Percentiles rank a stretch among this genome's conserved stretches.
Evolutionary conservation across 2,113 vertebrate genomes (phyloP).

Genomic region (Eubucco bourcierii): DNA sequence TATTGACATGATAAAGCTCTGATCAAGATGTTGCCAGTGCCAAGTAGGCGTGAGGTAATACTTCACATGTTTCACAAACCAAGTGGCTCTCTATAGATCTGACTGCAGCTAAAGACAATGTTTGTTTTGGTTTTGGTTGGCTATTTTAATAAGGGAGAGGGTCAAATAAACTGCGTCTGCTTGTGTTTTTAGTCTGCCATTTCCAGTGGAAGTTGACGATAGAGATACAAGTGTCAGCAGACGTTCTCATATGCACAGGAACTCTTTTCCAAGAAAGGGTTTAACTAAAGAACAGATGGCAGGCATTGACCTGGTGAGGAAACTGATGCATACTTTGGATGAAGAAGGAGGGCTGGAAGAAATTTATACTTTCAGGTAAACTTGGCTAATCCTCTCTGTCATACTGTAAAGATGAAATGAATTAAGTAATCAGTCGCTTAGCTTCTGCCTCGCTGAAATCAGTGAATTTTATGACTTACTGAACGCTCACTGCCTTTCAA

Average conservation of each 20-base stretch:
- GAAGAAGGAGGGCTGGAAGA: constrained; percentile 87
- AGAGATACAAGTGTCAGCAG: constrained; percentile 30
- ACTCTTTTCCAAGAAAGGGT: constrained; percentile 72
- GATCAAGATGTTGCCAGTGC: not conserved
- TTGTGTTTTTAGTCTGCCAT: constrained; percentile 84
- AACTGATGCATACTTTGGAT: constrained; percentile 85
- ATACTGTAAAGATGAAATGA: not conserved
- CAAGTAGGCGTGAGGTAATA: not conserved
- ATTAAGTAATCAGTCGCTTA: not conserved
- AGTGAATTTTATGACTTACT: not conserved
- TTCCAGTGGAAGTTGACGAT: constrained; percentile 71
- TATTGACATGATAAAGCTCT: not conserved
- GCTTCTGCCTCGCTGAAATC: not conserved
- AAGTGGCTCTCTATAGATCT: not conserved
- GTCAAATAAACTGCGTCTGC: not conserved
- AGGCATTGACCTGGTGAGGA: constrained; percentile 82
- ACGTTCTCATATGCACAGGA: not conserved
- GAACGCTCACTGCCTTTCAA: not conserved
- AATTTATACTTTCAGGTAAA: constrained; percentile 90
- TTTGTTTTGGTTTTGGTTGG: not conserved
- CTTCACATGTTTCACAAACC: not conserved
- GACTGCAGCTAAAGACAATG: not conserved
- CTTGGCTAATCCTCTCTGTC: not conserved
- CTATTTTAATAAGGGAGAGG: not conserved
- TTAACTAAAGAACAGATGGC: constrained; percentile 83